phyloP scores from a whole-genome alignment of 2,888 invertebrate species.

The Oxyteleia sp. region DNA sequence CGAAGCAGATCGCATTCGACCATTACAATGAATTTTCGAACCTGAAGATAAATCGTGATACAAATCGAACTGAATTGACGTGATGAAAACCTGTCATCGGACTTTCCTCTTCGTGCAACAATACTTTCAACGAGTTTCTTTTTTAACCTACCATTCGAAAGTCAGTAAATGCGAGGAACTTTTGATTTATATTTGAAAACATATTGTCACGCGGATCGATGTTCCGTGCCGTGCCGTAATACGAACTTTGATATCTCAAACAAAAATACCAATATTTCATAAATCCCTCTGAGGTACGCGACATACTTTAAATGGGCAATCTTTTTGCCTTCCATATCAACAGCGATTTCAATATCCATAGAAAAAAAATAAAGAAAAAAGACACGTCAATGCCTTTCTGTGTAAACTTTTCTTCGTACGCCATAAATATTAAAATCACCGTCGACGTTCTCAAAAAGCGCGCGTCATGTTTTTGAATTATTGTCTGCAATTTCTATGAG shows the following conservation, averaged over 20 bases:
- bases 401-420: not conserved
- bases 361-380: no score
- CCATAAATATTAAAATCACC: conserved; percentile 21
- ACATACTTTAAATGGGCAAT: conserved; percentile 9
- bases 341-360: conserved; percentile 10
- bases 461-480: conserved; percentile 4
- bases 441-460: not conserved
- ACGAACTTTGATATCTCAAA: conserved; percentile 2
- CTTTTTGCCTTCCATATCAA: conserved; percentile 2
- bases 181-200: not conserved
- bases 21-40: not conserved
- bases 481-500: conserved; percentile 6
- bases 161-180: not conserved
- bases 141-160: not conserved
- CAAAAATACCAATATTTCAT: conserved; percentile 4
- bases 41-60: not conserved
- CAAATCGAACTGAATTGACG: not conserved
- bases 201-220: conserved; percentile 1
- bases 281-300: not conserved
- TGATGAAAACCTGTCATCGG: no score
- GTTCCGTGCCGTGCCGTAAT: not conserved
- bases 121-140: not conserved
- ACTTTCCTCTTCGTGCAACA: not conserved
- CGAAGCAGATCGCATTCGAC: not conserved
- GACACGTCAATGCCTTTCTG: not conserved